Conservation (phyloP, 2,888 invertebrate genomes). For the Caenorhabditis drosophilae region DNA sequence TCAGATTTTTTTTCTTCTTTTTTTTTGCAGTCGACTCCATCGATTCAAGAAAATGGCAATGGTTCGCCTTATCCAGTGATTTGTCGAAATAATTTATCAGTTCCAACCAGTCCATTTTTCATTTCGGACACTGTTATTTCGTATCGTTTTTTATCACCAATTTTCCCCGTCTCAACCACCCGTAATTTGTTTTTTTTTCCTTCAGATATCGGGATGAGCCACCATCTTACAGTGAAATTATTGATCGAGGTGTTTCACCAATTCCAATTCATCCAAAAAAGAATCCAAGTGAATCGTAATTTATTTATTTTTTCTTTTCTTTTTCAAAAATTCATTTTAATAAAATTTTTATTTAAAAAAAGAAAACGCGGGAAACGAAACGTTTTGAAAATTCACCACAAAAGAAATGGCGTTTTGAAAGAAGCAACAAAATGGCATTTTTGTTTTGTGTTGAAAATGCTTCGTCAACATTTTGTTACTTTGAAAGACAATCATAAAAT, state of each 20-base stretch:
- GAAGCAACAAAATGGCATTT: conserved; percentile 25
- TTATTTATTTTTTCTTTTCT: too few relatives aligned
- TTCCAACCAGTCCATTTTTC: conserved; percentile 26
- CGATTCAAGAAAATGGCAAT: neutral
- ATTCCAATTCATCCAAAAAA: conserved; percentile 6
- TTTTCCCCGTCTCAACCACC: neutral
- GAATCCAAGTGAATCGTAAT: too few relatives aligned
- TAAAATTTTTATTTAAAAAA: too few relatives aligned
- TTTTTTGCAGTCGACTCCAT: conserved; percentile 20
- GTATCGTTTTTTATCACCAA: conserved; percentile 6
- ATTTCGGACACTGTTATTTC: conserved; percentile 24
- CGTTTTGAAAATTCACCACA: too few relatives aligned
- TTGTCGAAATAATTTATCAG: conserved; percentile 21
- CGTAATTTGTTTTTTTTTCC: neutral
- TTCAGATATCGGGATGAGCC: conserved; percentile 34
- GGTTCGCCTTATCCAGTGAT: conserved; percentile 11
- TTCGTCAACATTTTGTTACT: too few relatives aligned
- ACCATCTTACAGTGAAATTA: conserved; percentile 29
- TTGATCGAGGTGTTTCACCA: conserved; percentile 27
- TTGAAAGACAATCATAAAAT: too few relatives aligned
- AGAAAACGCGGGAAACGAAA: too few relatives aligned
- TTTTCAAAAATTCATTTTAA: too few relatives aligned
- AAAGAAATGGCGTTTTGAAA: too few relatives aligned
- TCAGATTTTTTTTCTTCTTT: too few relatives aligned
- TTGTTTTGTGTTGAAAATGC: too few relatives aligned